Conservation (phyloP, 2,113 vertebrate species). For the Pelmatolapia mariae region DNA sequence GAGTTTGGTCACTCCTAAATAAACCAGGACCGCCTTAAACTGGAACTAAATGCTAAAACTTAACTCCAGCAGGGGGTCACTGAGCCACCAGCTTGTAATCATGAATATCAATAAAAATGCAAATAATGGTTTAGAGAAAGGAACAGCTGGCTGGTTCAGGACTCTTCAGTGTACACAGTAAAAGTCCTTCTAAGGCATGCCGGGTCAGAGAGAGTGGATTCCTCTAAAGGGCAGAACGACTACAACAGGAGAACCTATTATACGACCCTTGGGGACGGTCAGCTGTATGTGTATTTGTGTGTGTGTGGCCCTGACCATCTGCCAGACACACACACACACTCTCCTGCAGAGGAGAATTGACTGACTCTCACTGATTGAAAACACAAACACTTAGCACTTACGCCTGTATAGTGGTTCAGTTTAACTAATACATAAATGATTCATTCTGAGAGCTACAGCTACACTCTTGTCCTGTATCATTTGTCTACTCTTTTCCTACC, state of each 20-base stretch:
- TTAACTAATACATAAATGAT: not conserved
- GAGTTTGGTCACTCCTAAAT: not conserved
- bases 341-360: constrained; percentile 32
- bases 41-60: not conserved
- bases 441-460: not conserved
- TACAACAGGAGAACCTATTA: constrained; percentile 40
- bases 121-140: constrained; percentile 19
- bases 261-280: constrained; percentile 42
- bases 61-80: not conserved
- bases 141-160: constrained; percentile 38
- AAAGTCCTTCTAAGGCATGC: constrained; percentile 42
- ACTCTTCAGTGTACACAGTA: constrained; percentile 17
- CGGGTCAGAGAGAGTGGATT: constrained; percentile 54
- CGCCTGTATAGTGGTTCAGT: not conserved
- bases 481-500: not conserved
- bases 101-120: constrained; percentile 49
- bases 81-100: not conserved
- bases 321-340: constrained; percentile 37
- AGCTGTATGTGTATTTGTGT: constrained; percentile 24
- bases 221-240: constrained; percentile 27
- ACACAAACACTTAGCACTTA: constrained; percentile 8
- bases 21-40: not conserved
- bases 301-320: constrained; percentile 61
- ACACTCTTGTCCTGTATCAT: not conserved
- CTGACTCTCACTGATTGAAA: constrained; percentile 17